Percentiles rank a stretch among this genome's conserved stretches.
phyloP scores from a whole-genome alignment of 2,888 invertebrate genomes.

The Pseudococcus viburni region DNA sequence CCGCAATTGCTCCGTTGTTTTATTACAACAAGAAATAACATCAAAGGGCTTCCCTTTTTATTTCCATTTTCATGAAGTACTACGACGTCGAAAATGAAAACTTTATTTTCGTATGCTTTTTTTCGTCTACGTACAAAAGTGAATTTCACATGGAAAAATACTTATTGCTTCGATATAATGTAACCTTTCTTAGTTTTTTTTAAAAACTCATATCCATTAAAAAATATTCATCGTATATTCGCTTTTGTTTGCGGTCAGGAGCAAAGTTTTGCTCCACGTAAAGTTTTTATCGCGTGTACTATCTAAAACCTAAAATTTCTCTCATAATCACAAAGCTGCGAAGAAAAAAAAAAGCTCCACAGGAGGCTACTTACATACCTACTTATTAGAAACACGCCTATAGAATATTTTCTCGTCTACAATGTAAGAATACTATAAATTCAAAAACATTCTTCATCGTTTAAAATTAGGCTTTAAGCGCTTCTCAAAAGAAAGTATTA shows the following conservation, averaged over 20 bases:
- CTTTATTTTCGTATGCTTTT: background rate
- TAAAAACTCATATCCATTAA: background rate
- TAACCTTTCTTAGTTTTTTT: background rate
- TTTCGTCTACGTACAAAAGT: background rate
- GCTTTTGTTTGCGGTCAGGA: background rate
- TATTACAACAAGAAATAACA: conserved; percentile 24
- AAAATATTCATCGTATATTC: background rate
- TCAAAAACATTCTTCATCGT: conserved; percentile 47
- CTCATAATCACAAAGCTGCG: background rate
- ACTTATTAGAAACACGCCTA: background rate
- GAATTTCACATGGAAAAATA: background rate
- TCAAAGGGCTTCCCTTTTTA: conserved; percentile 30
- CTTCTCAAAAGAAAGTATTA: conserved; percentile 12
- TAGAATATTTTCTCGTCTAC: background rate
- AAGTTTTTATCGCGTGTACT: background rate
- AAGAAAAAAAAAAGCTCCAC: background rate
- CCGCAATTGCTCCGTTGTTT: conserved; percentile 28
- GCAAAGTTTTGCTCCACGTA: background rate
- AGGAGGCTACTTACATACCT: background rate
- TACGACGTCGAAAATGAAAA: conserved; percentile 11
- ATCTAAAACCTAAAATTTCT: background rate
- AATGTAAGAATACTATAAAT: conserved; percentile 12
- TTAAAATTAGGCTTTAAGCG: conserved; percentile 29
- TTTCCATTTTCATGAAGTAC: conserved; percentile 20
- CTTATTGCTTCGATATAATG: background rate